Conservation (phyloP, 1,140 invertebrate genomes). For the Bombus difficillimus region DNA sequence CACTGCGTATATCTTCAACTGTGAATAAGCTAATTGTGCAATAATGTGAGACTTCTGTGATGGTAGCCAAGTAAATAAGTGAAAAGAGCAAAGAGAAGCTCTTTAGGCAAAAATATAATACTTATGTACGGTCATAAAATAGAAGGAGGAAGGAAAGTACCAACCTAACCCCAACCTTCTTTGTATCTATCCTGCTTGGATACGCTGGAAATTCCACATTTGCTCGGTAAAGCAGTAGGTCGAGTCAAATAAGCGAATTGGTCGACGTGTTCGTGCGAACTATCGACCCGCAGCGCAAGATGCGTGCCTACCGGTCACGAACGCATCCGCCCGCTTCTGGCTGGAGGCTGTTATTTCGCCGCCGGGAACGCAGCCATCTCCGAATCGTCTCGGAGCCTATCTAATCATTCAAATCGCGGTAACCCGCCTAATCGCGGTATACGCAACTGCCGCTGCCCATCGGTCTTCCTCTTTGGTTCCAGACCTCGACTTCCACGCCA, state of each 20-base stretch:
- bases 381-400: slow-evolving; percentile 69
- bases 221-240: not conserved
- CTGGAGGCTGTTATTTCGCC: slow-evolving; percentile 75
- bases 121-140: not conserved
- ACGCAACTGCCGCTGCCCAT: slow-evolving; percentile 27
- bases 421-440: slow-evolving; percentile 58
- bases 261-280: slow-evolving; percentile 52
- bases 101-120: not conserved
- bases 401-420: slow-evolving; percentile 77
- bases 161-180: not conserved
- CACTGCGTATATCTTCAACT: too few species aligned
- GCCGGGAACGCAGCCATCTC: slow-evolving; percentile 61
- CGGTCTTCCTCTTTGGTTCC: slow-evolving; percentile 28
- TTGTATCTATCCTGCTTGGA: not conserved
- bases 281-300: slow-evolving; percentile 59
- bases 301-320: slow-evolving; percentile 68
- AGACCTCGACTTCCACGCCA: slow-evolving; percentile 17
- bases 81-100: too few species aligned
- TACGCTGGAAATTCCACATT: not conserved
- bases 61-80: too few species aligned
- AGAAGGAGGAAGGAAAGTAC: not conserved
- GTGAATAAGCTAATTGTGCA: not conserved
- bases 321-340: slow-evolving; percentile 27
- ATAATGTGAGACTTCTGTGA: too few species aligned
- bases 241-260: slow-evolving; percentile 5